phyloP scores from a whole-genome alignment of 2,888 invertebrate species.

The Andrena bicolor region DNA sequence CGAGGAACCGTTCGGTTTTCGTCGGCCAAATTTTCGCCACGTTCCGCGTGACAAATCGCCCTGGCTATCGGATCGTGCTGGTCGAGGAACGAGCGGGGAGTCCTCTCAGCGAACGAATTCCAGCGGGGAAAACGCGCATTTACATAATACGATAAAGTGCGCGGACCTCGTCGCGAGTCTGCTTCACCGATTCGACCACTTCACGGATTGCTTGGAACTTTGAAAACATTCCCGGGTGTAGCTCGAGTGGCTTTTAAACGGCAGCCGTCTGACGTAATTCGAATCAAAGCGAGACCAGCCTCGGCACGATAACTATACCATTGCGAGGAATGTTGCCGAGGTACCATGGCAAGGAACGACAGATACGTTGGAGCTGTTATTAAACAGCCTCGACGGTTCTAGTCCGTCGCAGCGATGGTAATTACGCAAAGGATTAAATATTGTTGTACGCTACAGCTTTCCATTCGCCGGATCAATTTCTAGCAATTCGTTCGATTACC shows the following conservation, averaged over 20 bases:
- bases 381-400: background rate
- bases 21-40: slow-evolving; percentile 1
- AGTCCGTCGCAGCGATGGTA: background rate
- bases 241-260: slow-evolving; percentile 7
- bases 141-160: slow-evolving; percentile 25
- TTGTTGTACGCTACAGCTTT: no score
- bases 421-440: no score
- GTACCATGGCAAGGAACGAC: background rate
- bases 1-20: slow-evolving; percentile 9
- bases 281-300: slow-evolving; percentile 15
- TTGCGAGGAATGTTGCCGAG: background rate
- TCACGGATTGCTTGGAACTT: slow-evolving; percentile 14
- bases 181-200: slow-evolving; percentile 18
- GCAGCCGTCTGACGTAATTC: slow-evolving; percentile 16
- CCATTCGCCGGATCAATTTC: no score
- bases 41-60: slow-evolving; percentile 31
- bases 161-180: slow-evolving; percentile 12
- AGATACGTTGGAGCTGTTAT: background rate
- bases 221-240: slow-evolving; percentile 15
- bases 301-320: background rate
- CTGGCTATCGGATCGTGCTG: slow-evolving; percentile 4
- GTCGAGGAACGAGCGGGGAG: background rate
- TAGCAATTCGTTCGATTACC: background rate
- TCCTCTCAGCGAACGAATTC: slow-evolving; percentile 16
- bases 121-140: slow-evolving; percentile 25